phyloP scores from a whole-genome alignment of 2,888 invertebrate species.

The Xestia rhomboidea region DNA sequence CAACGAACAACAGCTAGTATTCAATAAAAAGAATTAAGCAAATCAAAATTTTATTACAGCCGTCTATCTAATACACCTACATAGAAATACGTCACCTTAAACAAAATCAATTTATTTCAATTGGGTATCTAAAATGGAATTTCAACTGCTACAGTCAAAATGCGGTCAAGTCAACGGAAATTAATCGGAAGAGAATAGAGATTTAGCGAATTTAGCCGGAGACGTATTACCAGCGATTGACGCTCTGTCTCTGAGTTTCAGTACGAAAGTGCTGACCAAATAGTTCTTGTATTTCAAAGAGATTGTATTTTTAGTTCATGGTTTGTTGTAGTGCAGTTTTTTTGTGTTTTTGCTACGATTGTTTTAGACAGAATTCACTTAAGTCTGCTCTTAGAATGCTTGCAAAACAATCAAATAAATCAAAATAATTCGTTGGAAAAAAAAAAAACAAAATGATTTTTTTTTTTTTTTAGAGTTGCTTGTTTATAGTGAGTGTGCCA shows the following conservation, averaged over 20 bases:
- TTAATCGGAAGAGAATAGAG: slow-evolving; percentile 52
- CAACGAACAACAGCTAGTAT: background rate
- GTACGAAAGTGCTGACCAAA: slow-evolving; percentile 54
- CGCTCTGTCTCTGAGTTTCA: slow-evolving; percentile 51
- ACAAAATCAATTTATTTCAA: slow-evolving; percentile 38
- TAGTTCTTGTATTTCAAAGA: slow-evolving; percentile 14
- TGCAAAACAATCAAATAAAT: background rate
- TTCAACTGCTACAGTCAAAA: slow-evolving; percentile 45
- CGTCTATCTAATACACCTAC: background rate
- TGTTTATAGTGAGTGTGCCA: too few species aligned
- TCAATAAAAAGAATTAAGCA: background rate
- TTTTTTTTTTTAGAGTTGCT: background rate
- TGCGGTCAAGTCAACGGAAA: slow-evolving; percentile 59
- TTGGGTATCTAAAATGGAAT: slow-evolving; percentile 32
- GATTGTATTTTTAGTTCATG: slow-evolving; percentile 8
- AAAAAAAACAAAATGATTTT: background rate
- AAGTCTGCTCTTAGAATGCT: too few species aligned
- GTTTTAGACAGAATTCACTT: background rate
- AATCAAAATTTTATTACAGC: background rate
- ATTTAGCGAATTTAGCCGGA: slow-evolving; percentile 58
- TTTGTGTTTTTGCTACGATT: background rate
- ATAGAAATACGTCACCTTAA: background rate
- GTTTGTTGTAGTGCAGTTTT: background rate
- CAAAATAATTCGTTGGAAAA: background rate
- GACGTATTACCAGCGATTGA: slow-evolving; percentile 60